Conservation (phyloP, 2,888 invertebrate species). For the Tortricodes alternella region DNA sequence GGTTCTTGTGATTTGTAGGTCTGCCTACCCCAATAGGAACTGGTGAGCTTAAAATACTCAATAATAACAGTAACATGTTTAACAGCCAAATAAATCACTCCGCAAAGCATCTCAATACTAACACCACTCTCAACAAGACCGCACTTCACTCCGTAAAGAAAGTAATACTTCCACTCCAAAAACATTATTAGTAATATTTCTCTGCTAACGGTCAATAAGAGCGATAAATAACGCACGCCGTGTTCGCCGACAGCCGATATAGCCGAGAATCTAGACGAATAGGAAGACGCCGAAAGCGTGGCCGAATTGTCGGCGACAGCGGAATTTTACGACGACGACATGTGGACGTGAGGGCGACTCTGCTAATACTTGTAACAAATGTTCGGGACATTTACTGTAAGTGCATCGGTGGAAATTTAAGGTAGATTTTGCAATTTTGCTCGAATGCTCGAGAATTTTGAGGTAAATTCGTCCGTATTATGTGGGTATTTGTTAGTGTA, state of each 20-base stretch:
- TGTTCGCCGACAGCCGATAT: background rate
- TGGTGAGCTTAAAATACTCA: no score
- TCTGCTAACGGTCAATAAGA: slow-evolving; percentile 54
- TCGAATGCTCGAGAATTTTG: background rate
- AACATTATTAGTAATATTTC: slow-evolving; percentile 27
- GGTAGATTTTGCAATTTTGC: slow-evolving; percentile 23
- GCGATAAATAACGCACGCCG: slow-evolving; percentile 46
- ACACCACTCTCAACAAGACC: background rate
- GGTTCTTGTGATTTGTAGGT: no score
- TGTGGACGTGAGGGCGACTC: slow-evolving; percentile 43
- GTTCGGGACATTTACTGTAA: slow-evolving; percentile 22
- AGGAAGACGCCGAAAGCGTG: slow-evolving; percentile 6
- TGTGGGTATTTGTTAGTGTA: background rate
- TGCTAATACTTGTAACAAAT: slow-evolving; percentile 36
- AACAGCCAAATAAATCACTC: background rate
- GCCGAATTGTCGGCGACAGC: slow-evolving; percentile 35
- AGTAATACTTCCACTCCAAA: slow-evolving; percentile 13
- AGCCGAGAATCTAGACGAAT: slow-evolving; percentile 2
- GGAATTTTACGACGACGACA: slow-evolving; percentile 49
- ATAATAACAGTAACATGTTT: no score
- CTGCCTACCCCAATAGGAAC: no score
- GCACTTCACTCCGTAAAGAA: background rate
- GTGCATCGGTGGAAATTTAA: slow-evolving; percentile 27
- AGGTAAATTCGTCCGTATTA: background rate
- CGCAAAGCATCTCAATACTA: background rate